phyloP scores from a whole-genome alignment of 2,113 vertebrate species.

The Nymphicus hollandicus region DNA sequence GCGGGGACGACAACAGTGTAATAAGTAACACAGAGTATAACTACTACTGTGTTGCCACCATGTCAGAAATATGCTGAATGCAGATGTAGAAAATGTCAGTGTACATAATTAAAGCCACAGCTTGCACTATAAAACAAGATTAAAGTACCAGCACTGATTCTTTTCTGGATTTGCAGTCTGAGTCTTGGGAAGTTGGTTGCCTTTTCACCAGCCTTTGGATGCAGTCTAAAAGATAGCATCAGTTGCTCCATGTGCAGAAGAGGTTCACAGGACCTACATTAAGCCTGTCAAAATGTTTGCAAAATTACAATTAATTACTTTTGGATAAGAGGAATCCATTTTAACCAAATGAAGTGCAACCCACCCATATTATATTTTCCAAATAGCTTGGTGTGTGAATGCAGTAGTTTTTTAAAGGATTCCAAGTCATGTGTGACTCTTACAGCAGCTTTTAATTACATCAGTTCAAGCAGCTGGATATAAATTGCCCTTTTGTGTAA shows the following conservation, averaged over 20 bases:
- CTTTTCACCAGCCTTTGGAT: neutral
- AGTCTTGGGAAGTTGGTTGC: neutral
- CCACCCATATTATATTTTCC: neutral
- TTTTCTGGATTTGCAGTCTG: neutral
- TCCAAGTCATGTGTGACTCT: neutral
- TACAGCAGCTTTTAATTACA: neutral
- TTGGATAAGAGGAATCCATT: neutral
- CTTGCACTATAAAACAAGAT: neutral
- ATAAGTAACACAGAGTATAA: neutral
- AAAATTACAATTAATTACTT: neutral
- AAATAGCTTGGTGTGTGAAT: neutral
- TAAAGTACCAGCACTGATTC: neutral
- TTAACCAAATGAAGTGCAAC: neutral
- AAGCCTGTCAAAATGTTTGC: neutral
- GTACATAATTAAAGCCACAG: accelerated
- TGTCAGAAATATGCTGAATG: neutral
- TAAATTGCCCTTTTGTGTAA: neutral
- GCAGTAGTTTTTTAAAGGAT: neutral
- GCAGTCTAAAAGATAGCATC: neutral
- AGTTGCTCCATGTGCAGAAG: neutral
- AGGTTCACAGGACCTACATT: neutral
- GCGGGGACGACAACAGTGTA: accelerated
- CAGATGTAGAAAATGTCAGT: neutral
- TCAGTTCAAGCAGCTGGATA: neutral
- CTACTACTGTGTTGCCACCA: neutral